Base-by-base conservation (phyloP, 2,113 vertebrate species). In the Sturnira hondurensis region DNA sequence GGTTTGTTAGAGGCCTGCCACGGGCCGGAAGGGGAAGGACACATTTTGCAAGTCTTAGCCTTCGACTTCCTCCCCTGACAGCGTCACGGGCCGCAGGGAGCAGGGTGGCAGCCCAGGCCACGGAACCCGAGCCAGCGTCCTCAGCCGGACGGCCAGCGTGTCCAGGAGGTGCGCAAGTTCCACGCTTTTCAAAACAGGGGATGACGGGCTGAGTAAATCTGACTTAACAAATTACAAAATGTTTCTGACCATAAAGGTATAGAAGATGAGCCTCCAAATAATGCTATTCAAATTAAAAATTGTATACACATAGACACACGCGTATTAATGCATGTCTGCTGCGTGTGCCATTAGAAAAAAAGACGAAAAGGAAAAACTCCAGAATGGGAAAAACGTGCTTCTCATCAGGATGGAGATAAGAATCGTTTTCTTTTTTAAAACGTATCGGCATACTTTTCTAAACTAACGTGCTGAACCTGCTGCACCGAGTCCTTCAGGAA, bases 21-120 rank as follows among this genome's bases (percentile, higher is more conserved):
- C 4, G 3, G 14, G 16, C 26, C 10, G 28, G 41, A 33, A 31
- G 38, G 1, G 5, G 7, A 5, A 15, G 17, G 8, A 9, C 61
- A 33, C 31, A 10, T 14, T n/a, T 68, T 14, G n/a, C 17, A 36
- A 50, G 43, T 31, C n/a, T 47, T n/a, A 43, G 47, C 38, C 13
- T 26, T 5, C 26, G 12, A 8, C n/a, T 24, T 47, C 7, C 76
- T 45, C 33, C 28, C 5, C 0, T 1, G 24, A 15, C 36, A 7
- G 20, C 24, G 33, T 24, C 9, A 4, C 33, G 5, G 38, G 61
- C 15, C 33, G 3, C 1, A 1, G 2, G 38, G 22, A 24, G 8
- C 11, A 14, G 26, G 67, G 5, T 10, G 22, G 22, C 56, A 26
- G 56, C 4, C 56, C 56, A 10, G 54, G 22, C 1, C 4, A 50